Evolutionary conservation across 2,888 invertebrate genomes (phyloP).

Genomic region (Clivina fossor): DNA sequence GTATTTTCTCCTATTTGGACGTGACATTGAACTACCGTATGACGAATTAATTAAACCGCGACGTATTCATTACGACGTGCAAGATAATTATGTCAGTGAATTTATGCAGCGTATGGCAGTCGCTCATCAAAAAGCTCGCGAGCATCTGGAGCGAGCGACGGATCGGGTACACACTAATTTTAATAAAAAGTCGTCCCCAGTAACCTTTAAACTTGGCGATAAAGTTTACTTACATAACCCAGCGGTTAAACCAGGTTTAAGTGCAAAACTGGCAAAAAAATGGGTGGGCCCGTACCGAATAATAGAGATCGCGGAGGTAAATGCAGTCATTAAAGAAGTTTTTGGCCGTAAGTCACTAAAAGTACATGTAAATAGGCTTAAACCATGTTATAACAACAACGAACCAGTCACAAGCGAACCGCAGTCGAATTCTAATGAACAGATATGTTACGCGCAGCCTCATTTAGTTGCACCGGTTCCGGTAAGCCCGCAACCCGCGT

Average conservation of each 20-base stretch:
- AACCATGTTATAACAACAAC: too few relatives aligned
- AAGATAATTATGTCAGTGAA: slow-evolving; percentile 2
- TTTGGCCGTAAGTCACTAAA: too few relatives aligned
- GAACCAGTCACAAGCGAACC: too few relatives aligned
- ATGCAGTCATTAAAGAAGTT: too few relatives aligned
- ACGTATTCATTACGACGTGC: neutral
- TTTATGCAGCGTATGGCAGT: slow-evolving; percentile 1
- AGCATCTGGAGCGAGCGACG: too few relatives aligned
- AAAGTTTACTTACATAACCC: slow-evolving; percentile 10
- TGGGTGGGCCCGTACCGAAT: slow-evolving; percentile 12
- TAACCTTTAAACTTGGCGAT: slow-evolving; percentile 2
- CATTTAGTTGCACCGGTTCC: too few relatives aligned
- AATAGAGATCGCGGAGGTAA: too few relatives aligned
- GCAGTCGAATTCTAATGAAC: too few relatives aligned
- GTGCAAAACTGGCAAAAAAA: slow-evolving; percentile 2
- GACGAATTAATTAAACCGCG: neutral
- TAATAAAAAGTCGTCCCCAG: slow-evolving; percentile 7
- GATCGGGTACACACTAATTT: slow-evolving; percentile 5
- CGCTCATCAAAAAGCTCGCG: too few relatives aligned
- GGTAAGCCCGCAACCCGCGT: too few relatives aligned
- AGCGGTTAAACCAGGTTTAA: neutral
- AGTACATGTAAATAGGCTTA: too few relatives aligned
- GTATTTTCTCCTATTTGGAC: slow-evolving; percentile 31
- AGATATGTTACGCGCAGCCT: too few relatives aligned
- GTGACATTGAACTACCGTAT: slow-evolving; percentile 25